phyloP scores from a whole-genome alignment of 2,113 vertebrate genomes.

The Bubalus kerabau region DNA sequence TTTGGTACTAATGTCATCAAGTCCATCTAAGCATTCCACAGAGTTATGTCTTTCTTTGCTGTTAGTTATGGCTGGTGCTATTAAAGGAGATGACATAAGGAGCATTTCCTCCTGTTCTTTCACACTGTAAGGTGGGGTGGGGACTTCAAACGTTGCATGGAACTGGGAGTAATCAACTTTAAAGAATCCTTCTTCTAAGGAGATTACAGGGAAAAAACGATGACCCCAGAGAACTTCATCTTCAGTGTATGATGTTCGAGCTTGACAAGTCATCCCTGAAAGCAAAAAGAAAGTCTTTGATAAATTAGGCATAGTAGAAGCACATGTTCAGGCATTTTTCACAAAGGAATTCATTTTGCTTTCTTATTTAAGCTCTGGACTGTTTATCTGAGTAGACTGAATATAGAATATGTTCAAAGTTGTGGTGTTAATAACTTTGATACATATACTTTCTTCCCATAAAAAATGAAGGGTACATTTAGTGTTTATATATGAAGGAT shows the following conservation, averaged over 20 bases:
- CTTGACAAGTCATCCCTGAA: slow-evolving; percentile 98
- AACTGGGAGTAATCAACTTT: slow-evolving; percentile 99
- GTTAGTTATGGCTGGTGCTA: slow-evolving; percentile 94
- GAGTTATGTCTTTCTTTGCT: slow-evolving; percentile 95
- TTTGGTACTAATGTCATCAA: slow-evolving; percentile 91
- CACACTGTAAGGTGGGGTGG: slow-evolving; percentile 94
- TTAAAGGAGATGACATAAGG: slow-evolving; percentile 96
- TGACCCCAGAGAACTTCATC: slow-evolving; percentile 99
- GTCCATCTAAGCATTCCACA: slow-evolving; percentile 93
- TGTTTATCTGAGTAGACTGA: not conserved
- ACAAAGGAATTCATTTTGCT: not conserved
- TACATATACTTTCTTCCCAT: not conserved
- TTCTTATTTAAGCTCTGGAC: not conserved
- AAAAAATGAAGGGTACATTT: not conserved
- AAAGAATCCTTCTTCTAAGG: slow-evolving; percentile 98
- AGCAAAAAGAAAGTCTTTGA: slow-evolving; percentile 44
- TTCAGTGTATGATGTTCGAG: slow-evolving; percentile 97
- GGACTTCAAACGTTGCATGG: slow-evolving; percentile 97
- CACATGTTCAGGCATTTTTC: not conserved
- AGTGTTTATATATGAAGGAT: not conserved
- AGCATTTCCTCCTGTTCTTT: slow-evolving; percentile 98
- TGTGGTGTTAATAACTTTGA: not conserved
- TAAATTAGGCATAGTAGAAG: not conserved
- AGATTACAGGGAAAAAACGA: slow-evolving; percentile 98
- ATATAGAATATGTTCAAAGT: not conserved